Base-by-base conservation (phyloP, 2,888 invertebrate genomes). In the Hypsopygia costalis region DNA sequence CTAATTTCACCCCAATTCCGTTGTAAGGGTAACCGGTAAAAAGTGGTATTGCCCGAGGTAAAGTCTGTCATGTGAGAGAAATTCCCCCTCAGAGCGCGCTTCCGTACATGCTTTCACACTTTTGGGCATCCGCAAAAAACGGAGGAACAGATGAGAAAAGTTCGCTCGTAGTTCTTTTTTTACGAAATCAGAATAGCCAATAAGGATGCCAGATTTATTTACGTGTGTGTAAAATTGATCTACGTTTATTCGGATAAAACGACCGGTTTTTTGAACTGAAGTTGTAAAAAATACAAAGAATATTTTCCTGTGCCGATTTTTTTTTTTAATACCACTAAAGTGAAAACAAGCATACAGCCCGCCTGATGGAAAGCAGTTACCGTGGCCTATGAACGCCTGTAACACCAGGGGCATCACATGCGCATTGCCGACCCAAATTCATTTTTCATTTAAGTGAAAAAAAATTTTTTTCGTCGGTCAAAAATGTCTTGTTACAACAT, bases 21-120 rank as follows among this genome's bases (percentile, higher is more conserved):
- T 57, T 50, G 56, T 46, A 16, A 16, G 16, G 66, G 62, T 64
- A 53, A 53, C 47, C 55, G 52, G 58, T 69, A 68, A 69, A 68
- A 74, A 69, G 62, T 62, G 58, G 69, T 55, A 63, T 58, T 43
- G 74, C 81, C 75, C 46, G 66, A 61, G 68, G 75, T 64, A 68
- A 69, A 63, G 65, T 58, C 62, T 66, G 70, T 67, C 76, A 70
- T 70, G 55, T 67, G 71, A 69, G 69, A 69, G 62, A 72, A 58
- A 68, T 72, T 71, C 69, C 68, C 68, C 52, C 52, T 55, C 54
- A 58, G 56, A 58, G 52, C 16, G 4, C 16, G 16, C 16, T 68
- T 69, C 67, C 58, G 58, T 65, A 83, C 82, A 83, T 62, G 79
- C 67, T 81, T 83, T 81, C 71, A 81, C 83, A 83, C 82, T 82